These are phyloP conservation scores for Gadus chalcogrammus DNA, from an alignment of 2,113 vertebrate species.

Conservation along the genomic window DNA sequence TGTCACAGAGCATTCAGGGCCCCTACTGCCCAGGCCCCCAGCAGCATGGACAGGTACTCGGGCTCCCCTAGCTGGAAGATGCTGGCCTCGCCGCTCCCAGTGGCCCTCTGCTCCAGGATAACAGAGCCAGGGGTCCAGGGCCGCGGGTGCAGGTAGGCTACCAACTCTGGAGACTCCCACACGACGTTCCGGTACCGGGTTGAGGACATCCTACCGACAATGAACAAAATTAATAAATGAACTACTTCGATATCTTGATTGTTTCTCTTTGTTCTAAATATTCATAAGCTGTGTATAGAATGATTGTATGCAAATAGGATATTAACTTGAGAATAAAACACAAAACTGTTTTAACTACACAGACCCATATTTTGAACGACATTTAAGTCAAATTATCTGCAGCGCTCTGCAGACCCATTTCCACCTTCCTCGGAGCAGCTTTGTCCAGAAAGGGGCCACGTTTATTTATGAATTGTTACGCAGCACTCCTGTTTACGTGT, in stretches of 20 bases:
- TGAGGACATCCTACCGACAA: slow-evolving; percentile 47
- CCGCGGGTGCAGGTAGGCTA: slow-evolving; percentile 65
- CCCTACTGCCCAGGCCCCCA: slow-evolving; percentile 53
- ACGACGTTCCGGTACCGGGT: slow-evolving; percentile 41
- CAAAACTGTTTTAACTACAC: neutral
- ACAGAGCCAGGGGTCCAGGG: slow-evolving; percentile 73
- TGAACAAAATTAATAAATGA: neutral
- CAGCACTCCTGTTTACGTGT: slow-evolving; percentile 32
- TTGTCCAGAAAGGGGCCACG: slow-evolving; percentile 73
- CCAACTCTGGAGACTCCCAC: slow-evolving; percentile 65
- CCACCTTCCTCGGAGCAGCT: slow-evolving; percentile 43
- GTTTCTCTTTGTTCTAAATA: neutral
- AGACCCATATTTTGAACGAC: neutral
- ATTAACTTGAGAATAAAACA: too few species aligned
- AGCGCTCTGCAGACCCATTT: neutral
- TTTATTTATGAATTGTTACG: slow-evolving; percentile 44
- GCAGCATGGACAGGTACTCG: slow-evolving; percentile 56
- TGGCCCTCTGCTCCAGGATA: slow-evolving; percentile 50
- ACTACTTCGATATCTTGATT: neutral
- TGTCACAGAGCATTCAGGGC: slow-evolving; percentile 58
- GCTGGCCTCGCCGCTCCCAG: slow-evolving; percentile 25
- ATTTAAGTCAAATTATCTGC: too few species aligned
- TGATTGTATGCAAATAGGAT: too few species aligned
- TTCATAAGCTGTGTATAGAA: neutral
- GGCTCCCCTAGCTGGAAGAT: slow-evolving; percentile 65